A percentile compares a stretch with the other conserved stretches of the same genome.
Conservation (phyloP, 2,888 invertebrate genomes). For the Cecidostiba fungosa region DNA sequence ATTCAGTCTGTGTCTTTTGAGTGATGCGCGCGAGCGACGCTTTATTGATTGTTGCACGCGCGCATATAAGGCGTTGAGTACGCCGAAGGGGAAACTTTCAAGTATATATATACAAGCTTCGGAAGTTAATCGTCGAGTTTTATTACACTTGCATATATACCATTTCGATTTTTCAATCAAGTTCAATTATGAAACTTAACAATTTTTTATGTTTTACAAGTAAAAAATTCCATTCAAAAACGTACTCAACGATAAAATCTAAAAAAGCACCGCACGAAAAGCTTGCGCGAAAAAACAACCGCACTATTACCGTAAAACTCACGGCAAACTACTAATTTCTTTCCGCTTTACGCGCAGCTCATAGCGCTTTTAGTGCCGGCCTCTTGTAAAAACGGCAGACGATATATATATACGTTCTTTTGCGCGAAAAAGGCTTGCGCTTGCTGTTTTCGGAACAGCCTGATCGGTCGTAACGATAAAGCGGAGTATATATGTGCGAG, state of each 20-base stretch:
- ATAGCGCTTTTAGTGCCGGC: conserved; percentile 6
- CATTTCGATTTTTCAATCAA: neutral
- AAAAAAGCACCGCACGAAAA: neutral
- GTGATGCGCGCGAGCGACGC: neutral
- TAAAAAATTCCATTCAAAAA: neutral
- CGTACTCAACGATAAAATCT: neutral
- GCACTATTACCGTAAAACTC: neutral
- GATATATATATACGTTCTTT: neutral
- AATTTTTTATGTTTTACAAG: too few relatives aligned
- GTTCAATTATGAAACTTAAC: too few relatives aligned
- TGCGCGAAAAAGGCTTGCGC: neutral
- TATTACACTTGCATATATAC: neutral
- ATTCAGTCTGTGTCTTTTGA: neutral
- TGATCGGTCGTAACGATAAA: conserved; percentile 22
- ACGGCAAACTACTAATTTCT: conserved; percentile 14
- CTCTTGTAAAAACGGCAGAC: neutral
- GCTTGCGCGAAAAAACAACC: neutral
- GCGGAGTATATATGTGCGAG: neutral
- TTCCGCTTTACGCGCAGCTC: conserved; percentile 17
- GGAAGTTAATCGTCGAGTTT: neutral
- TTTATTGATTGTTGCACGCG: conserved; percentile 7
- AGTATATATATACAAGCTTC: neutral
- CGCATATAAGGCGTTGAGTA: neutral
- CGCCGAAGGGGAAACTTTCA: neutral
- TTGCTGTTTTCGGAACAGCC: neutral